phyloP scores from a whole-genome alignment of 1,140 invertebrate species.

The Tyrophagus putrescentiae region DNA sequence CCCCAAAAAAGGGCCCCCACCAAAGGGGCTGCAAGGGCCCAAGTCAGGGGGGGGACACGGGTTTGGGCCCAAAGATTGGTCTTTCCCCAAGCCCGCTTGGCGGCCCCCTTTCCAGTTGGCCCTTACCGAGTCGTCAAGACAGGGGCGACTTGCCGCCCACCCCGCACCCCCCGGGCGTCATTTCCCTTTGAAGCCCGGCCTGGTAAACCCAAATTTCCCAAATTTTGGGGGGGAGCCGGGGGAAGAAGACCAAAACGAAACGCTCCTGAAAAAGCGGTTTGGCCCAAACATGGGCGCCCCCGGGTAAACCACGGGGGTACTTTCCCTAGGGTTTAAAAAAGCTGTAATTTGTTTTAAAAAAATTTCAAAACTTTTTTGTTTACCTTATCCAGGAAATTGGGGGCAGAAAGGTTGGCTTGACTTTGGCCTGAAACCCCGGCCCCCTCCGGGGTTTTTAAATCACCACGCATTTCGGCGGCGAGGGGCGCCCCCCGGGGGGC shows the following conservation, averaged over 20 bases:
- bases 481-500: conserved; percentile 69
- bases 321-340: conserved; percentile 34
- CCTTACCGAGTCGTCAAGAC: conserved; percentile 61
- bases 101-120: conserved; percentile 48
- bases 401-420: conserved; percentile 60
- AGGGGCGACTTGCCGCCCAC: conserved; percentile 70
- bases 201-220: conserved; percentile 67
- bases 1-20: conserved; percentile 40
- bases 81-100: conserved; percentile 86
- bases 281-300: conserved; percentile 70
- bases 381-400: conserved; percentile 79
- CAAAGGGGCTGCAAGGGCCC: conserved; percentile 58
- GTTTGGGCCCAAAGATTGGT: conserved; percentile 85
- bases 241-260: conserved; percentile 97
- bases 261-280: conserved; percentile 65
- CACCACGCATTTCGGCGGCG: conserved; percentile 49
- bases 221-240: conserved; percentile 64
- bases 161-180: conserved; percentile 90
- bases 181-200: conserved; percentile 67
- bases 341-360: background rate
- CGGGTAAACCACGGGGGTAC: conserved; percentile 45
- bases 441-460: conserved; percentile 63
- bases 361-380: background rate
- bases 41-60: conserved; percentile 95
- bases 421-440: conserved; percentile 49